A percentile compares a stretch with the other conserved stretches of the same genome.
Evolutionary conservation across 2,888 invertebrate genomes (phyloP).

Genomic region (Pristionchus exspectatus): DNA sequence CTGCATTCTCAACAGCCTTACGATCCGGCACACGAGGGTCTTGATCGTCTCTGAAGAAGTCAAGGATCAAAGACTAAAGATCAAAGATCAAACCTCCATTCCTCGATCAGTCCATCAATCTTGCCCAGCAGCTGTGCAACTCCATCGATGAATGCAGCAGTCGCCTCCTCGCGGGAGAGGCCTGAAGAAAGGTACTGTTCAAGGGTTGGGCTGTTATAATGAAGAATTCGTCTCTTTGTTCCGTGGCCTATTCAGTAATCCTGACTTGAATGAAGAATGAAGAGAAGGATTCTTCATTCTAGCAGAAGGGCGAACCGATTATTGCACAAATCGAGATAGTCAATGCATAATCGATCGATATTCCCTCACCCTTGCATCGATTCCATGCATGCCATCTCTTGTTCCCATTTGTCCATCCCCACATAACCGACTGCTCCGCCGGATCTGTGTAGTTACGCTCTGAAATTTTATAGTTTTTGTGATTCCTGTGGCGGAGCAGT

Average conservation of each 20-base stretch:
- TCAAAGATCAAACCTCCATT: slow-evolving; percentile 56
- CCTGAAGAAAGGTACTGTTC: neutral
- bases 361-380: slow-evolving; percentile 61
- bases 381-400: slow-evolving; percentile 74
- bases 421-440: slow-evolving; percentile 72
- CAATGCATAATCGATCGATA: too few species aligned
- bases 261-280: neutral
- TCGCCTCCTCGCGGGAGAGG: slow-evolving; percentile 55
- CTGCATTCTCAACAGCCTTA: neutral
- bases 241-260: too few species aligned
- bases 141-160: slow-evolving; percentile 55
- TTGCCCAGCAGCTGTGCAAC: slow-evolving; percentile 50
- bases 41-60: slow-evolving; percentile 53
- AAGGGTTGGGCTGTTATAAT: neutral
- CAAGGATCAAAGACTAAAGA: neutral
- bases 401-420: slow-evolving; percentile 73
- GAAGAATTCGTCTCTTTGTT: too few species aligned
- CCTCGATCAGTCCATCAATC: slow-evolving; percentile 54
- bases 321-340: too few species aligned
- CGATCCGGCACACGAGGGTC: slow-evolving; percentile 53
- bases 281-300: too few species aligned
- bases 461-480: slow-evolving; percentile 50
- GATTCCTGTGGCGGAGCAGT: neutral
- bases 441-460: slow-evolving; percentile 71
- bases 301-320: too few species aligned